Evolutionary conservation across 2,113 vertebrate genomes (phyloP), one percentile per base, ranked within the genome.

Genomic region (Indicator indicator): DNA sequence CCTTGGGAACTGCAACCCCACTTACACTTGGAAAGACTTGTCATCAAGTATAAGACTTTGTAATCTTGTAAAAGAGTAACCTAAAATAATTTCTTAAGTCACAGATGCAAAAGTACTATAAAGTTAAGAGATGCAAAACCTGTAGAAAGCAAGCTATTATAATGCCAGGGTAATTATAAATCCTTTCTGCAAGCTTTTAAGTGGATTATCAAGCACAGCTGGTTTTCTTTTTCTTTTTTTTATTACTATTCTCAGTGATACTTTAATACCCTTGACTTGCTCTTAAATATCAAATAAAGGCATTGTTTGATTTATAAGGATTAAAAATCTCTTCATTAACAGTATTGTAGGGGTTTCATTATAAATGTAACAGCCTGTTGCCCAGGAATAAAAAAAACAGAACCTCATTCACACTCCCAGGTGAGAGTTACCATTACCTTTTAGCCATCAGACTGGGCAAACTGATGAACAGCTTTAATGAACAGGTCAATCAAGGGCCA

Each of bases 121-220:
- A 93, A 94, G n/a, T 87, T 38, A 92, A 87, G 83, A 94, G 72
- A 76, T 67, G 30, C n/a, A 74, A 78, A 93, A 5, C 56, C 52
- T 68, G 38, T 63, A 63, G 76, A 95, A 95, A 93, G 63, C 64
- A 88, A 81, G 56, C 65, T 75, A 27, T 65, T 86, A 38, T 74
- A 77, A 83, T 50, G 42, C 30, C 83, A 90, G 80, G 46, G 63
- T 91, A 97, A 94, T 94, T 95, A 83, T 33, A 71, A 93, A 80
- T 73, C 68, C 46, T 62, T 96, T 90, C 81, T 88, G 36, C 18
- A 85, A 59, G 9, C 65, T 60, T 87, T 89, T 81, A 80, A 91
- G 83, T 64, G 76, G 46, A 67, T 92, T 90, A 90, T 75, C 54
- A 80, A 85, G 62, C 21, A 89, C 32, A 77, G 27, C 13, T 73